Evolutionary conservation across 2,113 vertebrate species (phyloP), one percentile per base, ranked within the genome.

Genomic region (Chaetops frenatus): DNA sequence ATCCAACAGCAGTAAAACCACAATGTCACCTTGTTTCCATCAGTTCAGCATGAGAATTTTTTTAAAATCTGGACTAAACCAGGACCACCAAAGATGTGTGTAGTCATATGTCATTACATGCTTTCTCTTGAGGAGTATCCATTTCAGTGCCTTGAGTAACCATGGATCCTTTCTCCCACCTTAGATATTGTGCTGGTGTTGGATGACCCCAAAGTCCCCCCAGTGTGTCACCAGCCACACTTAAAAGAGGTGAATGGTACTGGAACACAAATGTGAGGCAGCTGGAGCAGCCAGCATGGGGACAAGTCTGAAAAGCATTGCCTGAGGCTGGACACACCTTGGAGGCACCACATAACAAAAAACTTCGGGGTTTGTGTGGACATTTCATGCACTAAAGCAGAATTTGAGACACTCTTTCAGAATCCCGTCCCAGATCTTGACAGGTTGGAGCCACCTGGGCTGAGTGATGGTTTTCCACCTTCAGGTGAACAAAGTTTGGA

Each of bases 321-420:
- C n/a, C 35, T 44, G 48, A 40, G 71, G 48, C 54, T 0, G 0
- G 45, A 24, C 28, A 29, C 29, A 22, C 10, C 22, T 53, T 14
- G 1, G 15, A 74, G 60, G 44, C 73, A 22, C 1, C 38, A 65
- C 0, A 42, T 81, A 42, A 62, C 56, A 18, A 42, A 70, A 83
- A 36, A 1, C 3, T 12, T 22, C 0, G 2, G 13, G 0, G 0
- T 25, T 78, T 81, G 9, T 44, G 31, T 28, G 60, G 35, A 23
- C 1, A 19, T 50, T 86, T 88, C n/a, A 66, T 36, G 15, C 15
- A 33, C 28, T 64, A 27, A 61, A 70, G 45, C 38, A 70, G 82
- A 77, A 73, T 73, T 31, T 47, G 45, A 87, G 62, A 60, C 0
- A 3, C 11, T 28, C 5, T 31, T 85, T 71, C 44, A 64, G 27